Evolutionary conservation across 2,797 vertebrate species (phyloP).

Genomic region (Takifugu rubripes): DNA sequence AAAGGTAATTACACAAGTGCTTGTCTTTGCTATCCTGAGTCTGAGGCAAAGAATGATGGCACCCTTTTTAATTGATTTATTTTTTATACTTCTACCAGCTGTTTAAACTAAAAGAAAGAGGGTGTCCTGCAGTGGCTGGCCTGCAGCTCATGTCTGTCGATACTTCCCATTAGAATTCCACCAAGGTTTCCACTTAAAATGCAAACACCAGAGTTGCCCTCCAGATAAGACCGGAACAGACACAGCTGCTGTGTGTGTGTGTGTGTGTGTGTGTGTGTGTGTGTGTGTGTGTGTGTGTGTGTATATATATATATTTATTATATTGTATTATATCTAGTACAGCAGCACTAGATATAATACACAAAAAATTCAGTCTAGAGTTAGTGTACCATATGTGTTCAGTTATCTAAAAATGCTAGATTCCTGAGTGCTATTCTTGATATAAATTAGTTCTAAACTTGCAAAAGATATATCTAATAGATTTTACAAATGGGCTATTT

Average conservation of each 20-base stretch:
- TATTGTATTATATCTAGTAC: too few relatives aligned
- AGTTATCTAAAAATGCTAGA: too few relatives aligned
- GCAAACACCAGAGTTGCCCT: constrained; percentile 64
- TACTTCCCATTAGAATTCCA: constrained; percentile 72
- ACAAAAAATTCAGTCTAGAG: too few relatives aligned
- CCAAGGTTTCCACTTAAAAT: constrained; percentile 68
- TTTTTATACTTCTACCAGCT: constrained; percentile 35
- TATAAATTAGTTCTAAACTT: too few relatives aligned
- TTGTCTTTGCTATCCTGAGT: constrained; percentile 51
- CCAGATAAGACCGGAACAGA: constrained; percentile 63
- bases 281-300: too few relatives aligned
- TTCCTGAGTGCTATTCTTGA: too few relatives aligned
- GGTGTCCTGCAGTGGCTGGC: constrained; percentile 28
- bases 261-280: not conserved
- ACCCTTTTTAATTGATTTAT: not conserved
- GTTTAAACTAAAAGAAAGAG: constrained; percentile 52
- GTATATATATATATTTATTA: constrained; percentile 2
- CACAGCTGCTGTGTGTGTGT: constrained; percentile 26
- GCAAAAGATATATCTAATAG: too few relatives aligned
- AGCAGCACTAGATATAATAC: too few relatives aligned
- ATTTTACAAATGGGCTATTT: too few relatives aligned
- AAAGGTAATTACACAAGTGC: constrained; percentile 76
- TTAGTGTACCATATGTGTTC: too few relatives aligned
- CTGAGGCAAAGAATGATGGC: constrained; percentile 31
- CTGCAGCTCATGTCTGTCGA: constrained; percentile 60